These are phyloP conservation scores for Brachionichthys hirsutus DNA, from an alignment of 2,113 vertebrate species.

Conservation along the genomic window DNA sequence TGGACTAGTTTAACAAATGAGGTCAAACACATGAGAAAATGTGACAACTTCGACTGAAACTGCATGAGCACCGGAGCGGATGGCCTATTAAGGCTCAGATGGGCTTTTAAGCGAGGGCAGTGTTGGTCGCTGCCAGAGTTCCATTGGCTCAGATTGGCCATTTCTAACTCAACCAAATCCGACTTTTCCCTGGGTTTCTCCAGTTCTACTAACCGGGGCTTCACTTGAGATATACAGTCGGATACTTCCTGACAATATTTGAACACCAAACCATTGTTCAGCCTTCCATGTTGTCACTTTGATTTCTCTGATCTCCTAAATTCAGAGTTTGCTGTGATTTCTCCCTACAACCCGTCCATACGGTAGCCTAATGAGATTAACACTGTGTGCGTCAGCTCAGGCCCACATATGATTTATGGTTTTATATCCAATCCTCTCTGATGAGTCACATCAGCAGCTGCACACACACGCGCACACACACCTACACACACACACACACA, in stretches of 20 bases:
- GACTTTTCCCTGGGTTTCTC: background rate
- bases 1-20: slow-evolving; percentile 10
- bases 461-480: slow-evolving; percentile 1
- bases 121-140: slow-evolving; percentile 19
- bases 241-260: too few species aligned
- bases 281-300: background rate
- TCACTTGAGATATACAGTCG: background rate
- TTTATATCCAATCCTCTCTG: slow-evolving; percentile 68
- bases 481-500: background rate
- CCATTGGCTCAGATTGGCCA: slow-evolving; percentile 3
- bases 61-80: slow-evolving; percentile 9
- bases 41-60: background rate
- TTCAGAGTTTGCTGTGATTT: slow-evolving; percentile 45
- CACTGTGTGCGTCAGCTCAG: slow-evolving; percentile 47
- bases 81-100: slow-evolving; percentile 15
- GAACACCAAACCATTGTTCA: too few species aligned
- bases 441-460: slow-evolving; percentile 61
- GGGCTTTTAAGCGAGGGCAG: slow-evolving; percentile 24
- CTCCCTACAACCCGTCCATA: slow-evolving; percentile 64
- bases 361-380: slow-evolving; percentile 69
- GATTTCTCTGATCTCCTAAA: background rate
- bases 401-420: slow-evolving; percentile 65
- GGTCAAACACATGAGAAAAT: slow-evolving; percentile 17
- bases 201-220: too few species aligned
- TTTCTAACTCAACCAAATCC: slow-evolving; percentile 8